Evolutionary conservation across 2,888 invertebrate species (phyloP), one percentile per base, ranked within the genome.

Genomic region (Exocentrus adspersus): DNA sequence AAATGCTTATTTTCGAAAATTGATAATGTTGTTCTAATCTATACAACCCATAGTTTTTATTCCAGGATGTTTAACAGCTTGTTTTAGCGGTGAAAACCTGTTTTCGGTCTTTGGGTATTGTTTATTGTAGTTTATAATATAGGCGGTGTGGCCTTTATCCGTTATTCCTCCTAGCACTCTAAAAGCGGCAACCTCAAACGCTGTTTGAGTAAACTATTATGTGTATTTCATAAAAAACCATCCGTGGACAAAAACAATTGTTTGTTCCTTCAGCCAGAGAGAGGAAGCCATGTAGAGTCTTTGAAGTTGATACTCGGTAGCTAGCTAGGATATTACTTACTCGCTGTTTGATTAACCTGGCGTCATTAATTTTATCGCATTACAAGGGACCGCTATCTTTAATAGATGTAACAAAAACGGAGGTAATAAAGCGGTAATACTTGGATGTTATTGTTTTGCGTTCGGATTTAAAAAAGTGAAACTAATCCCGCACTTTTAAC

Each of bases 161-260:
- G 1, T 7, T 7, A 16, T 51, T 32, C 10, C 2, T 17, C 24
- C 16, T 24, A n/a, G 28, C 30, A 16, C 19, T n/a, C 9, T 17
- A 28, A 17, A n/a, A 17, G 43, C 54, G 54, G 54, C 43, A n/a
- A n/a, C 6, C 24, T 54, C 54, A 54, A 54, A 54, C 54, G 14
- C 0, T 43, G 45, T 54, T 54, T 54, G 24, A 54, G 45, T 54
- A 43, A 54, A 43, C 41, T 54, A 54, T 43, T 37, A 17, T 28
- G 17, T 54, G 37, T 54, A 42, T 16, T 14, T 17, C 17, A 43
- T 24, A 30, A 37, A 54, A 54, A 54, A 24, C 17, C 10, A 41
- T 12, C 24, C 10, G 1, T 12, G 14, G 5, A 30, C 43, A 28
- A 54, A 21, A 12, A 43, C 24, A 43, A 20, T 28, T 42, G 37